phyloP scores from a whole-genome alignment of 1,140 invertebrate genomes.

The Apis cerana region DNA sequence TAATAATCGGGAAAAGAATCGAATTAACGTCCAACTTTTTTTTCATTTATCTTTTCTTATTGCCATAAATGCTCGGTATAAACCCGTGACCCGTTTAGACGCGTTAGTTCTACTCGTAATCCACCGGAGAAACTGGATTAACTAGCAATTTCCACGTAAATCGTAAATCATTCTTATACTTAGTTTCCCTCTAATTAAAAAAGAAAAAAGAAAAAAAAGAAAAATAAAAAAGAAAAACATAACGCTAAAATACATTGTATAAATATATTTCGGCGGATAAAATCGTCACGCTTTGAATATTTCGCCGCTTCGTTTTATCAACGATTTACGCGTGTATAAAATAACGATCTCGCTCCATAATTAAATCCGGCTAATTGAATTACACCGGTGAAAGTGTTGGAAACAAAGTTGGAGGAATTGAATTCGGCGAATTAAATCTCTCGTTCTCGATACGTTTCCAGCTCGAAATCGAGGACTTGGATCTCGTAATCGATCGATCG shows the following conservation, averaged over 20 bases:
- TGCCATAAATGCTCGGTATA: slow-evolving; percentile 12
- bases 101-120: slow-evolving; percentile 20
- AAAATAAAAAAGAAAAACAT: too few species aligned
- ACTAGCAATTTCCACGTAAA: slow-evolving; percentile 33
- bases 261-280: not conserved
- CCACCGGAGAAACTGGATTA: slow-evolving; percentile 39
- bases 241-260: not conserved
- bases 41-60: slow-evolving; percentile 37
- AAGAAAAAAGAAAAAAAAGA: too few species aligned
- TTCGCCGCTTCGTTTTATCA: too few species aligned
- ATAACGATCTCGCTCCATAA: too few species aligned
- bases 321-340: too few species aligned
- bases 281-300: too few species aligned
- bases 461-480: not conserved
- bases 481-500: slow-evolving; percentile 36
- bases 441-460: not conserved
- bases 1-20: not conserved
- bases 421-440: not conserved
- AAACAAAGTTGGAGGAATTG: not conserved
- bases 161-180: not conserved
- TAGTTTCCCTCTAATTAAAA: not conserved
- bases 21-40: slow-evolving; percentile 32
- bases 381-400: slow-evolving; percentile 13
- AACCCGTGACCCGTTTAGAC: slow-evolving; percentile 43
- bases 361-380: not conserved